Conservation (phyloP, 2,797 vertebrate genomes). For the Oceanodroma leucorhoa region DNA sequence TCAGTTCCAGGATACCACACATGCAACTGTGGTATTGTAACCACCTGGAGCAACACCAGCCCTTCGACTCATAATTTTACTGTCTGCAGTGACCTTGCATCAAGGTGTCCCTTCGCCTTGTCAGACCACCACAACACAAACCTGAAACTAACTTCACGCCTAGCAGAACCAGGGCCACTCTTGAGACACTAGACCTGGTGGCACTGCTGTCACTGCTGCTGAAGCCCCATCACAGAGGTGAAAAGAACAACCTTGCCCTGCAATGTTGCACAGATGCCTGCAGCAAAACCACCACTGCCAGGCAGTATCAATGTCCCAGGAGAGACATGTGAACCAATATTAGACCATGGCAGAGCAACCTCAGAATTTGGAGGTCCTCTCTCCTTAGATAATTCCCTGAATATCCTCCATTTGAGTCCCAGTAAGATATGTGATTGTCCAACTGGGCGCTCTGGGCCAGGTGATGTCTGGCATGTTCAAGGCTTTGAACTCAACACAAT, state of each 20-base stretch:
- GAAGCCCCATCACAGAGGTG: neutral
- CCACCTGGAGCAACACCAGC: neutral
- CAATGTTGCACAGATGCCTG: neutral
- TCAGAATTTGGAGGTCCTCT: neutral
- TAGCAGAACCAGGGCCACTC: neutral
- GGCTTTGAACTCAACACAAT: neutral
- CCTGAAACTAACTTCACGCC: neutral
- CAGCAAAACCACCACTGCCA: neutral
- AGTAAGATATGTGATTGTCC: neutral
- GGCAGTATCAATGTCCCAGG: neutral
- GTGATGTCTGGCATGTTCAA: neutral
- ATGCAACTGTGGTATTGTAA: neutral
- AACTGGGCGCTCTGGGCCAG: neutral
- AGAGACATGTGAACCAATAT: fast-evolving
- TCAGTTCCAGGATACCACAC: fast-evolving
- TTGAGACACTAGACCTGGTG: neutral
- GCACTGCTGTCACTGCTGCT: neutral
- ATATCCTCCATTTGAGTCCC: neutral
- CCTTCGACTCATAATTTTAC: neutral
- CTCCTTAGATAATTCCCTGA: neutral
- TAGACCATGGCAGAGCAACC: neutral
- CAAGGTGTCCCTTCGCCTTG: no score
- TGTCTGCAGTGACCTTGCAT: neutral
- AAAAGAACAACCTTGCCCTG: neutral
- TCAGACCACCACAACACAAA: neutral